These are phyloP conservation scores for Hymenopus coronatus DNA, from an alignment of 2,888 invertebrate species.

Conservation along the genomic window DNA sequence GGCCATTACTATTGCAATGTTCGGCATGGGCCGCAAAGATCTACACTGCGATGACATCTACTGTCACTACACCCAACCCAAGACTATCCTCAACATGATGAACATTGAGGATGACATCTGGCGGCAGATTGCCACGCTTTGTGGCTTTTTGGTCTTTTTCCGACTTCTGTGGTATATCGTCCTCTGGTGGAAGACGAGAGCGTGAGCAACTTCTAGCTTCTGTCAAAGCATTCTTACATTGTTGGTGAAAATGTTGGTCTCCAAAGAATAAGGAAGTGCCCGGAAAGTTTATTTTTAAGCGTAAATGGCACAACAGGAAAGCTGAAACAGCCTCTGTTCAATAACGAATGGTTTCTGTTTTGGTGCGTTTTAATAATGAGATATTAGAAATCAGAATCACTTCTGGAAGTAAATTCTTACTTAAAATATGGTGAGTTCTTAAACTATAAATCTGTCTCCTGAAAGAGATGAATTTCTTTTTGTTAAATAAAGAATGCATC, in stretches of 20 bases:
- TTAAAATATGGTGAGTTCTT: no score
- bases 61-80: conserved; percentile 58
- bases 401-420: no score
- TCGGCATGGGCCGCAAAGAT: conserved; percentile 58
- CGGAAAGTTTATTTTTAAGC: no score
- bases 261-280: no score
- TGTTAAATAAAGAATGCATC: no score
- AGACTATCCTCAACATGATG: conserved; percentile 58
- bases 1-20: conserved; percentile 59
- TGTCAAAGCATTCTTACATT: background rate
- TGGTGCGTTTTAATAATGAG: no score
- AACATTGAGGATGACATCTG: conserved; percentile 59
- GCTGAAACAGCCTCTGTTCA: background rate
- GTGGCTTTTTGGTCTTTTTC: conserved; percentile 56
- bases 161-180: conserved; percentile 58
- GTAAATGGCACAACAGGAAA: no score
- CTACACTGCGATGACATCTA: conserved; percentile 60
- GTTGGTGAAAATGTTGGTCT: no score
- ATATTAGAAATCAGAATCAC: no score
- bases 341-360: background rate
- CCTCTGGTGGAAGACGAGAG: conserved; percentile 49
- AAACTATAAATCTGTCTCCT: no score
- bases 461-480: no score
- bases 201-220: background rate
- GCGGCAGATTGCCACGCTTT: conserved; percentile 55